These are phyloP conservation scores for Dynastes tityus DNA, from an alignment of 2,888 invertebrate species.

Conservation along the genomic window DNA sequence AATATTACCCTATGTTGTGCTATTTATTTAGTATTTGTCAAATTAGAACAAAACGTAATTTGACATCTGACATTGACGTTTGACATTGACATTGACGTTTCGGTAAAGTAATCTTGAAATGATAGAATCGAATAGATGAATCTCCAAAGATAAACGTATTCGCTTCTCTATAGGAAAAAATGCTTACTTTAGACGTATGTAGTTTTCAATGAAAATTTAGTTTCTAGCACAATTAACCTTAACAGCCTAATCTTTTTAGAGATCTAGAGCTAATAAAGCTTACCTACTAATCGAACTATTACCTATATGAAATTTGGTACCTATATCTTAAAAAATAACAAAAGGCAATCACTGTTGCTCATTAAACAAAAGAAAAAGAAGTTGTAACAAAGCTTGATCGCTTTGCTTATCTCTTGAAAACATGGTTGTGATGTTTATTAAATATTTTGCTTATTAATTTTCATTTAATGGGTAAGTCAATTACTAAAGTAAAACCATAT, in stretches of 20 bases:
- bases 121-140: too few relatives aligned
- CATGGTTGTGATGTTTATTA: constrained; percentile 39
- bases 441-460: constrained; percentile 9
- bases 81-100: too few relatives aligned
- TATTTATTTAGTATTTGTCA: neutral
- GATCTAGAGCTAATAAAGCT: neutral
- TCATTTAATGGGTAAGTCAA: constrained; percentile 9
- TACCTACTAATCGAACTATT: neutral
- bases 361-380: constrained; percentile 17
- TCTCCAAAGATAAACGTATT: too few relatives aligned
- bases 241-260: neutral
- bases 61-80: too few relatives aligned
- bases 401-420: constrained; percentile 33
- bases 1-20: neutral
- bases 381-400: constrained; percentile 27
- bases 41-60: too few relatives aligned
- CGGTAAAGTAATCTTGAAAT: too few relatives aligned
- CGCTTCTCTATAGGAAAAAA: too few relatives aligned
- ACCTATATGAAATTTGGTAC: neutral
- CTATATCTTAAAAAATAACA: constrained; percentile 16
- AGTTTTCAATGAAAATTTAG: neutral
- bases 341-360: constrained; percentile 41
- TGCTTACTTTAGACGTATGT: too few relatives aligned
- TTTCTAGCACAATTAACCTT: neutral
- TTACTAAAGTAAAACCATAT: constrained; percentile 7